phyloP scores from a whole-genome alignment of 2,113 vertebrate genomes.

The Piprites chloris region DNA sequence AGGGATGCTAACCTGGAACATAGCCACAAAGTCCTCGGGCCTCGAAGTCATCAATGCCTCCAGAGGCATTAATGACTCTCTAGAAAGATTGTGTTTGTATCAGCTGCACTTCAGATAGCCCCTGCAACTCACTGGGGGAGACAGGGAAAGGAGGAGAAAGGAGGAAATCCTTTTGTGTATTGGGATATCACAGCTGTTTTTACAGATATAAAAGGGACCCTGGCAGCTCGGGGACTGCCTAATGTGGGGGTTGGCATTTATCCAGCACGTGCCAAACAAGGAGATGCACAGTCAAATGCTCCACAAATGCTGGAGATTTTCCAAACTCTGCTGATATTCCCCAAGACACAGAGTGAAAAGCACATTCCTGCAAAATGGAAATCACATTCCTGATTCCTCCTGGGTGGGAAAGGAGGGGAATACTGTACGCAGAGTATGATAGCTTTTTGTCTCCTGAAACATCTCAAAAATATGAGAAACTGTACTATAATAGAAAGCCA shows the following conservation, averaged over 20 bases:
- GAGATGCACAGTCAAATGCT: background rate
- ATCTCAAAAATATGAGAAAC: background rate
- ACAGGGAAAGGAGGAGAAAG: background rate
- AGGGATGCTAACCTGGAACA: background rate
- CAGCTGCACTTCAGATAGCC: background rate
- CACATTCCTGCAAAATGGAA: background rate
- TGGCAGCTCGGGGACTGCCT: background rate
- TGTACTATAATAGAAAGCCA: background rate
- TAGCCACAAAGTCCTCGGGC: background rate
- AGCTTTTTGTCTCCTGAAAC: background rate
- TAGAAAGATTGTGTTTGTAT: accelerated
- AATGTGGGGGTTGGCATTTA: background rate
- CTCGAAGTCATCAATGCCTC: background rate
- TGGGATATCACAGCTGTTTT: background rate
- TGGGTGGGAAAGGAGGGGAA: background rate
- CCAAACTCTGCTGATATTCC: background rate
- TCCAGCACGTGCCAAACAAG: accelerated
- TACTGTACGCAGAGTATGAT: background rate
- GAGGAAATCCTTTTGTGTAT: background rate
- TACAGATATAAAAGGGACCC: background rate
- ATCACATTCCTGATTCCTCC: background rate
- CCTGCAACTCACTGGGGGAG: background rate
- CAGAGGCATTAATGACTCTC: background rate
- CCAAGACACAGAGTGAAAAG: background rate
- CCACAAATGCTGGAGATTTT: background rate